Evolutionary conservation across 2,113 vertebrate genomes (phyloP).

Genomic region (Donacobius atricapilla): DNA sequence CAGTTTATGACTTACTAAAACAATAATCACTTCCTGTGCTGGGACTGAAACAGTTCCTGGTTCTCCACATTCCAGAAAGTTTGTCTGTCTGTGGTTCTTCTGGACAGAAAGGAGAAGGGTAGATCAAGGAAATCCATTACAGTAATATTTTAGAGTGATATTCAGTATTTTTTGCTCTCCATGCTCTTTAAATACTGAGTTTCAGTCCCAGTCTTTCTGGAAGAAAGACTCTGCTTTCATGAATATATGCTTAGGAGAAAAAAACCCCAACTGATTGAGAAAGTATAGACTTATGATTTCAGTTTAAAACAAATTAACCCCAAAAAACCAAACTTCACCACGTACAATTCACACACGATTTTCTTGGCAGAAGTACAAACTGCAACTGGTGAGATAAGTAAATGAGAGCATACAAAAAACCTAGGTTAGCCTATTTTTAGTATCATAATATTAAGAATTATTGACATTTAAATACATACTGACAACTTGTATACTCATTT

Average conservation of each 20-base stretch:
- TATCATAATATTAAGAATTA: not conserved
- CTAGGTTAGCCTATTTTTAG: not conserved
- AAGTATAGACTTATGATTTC: not conserved
- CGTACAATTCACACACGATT: not conserved
- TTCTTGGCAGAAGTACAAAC: not conserved
- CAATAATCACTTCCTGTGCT: conserved; percentile 16
- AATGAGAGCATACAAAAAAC: not conserved
- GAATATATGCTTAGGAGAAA: not conserved
- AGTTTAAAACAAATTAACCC: not conserved
- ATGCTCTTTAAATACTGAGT: not conserved
- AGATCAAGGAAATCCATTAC: not conserved
- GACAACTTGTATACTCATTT: not conserved
- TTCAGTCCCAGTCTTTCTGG: not conserved
- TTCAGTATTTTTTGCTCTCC: not conserved
- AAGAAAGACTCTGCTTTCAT: not conserved
- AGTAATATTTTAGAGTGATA: not conserved
- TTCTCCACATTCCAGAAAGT: not conserved
- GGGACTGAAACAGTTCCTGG: conserved; percentile 3
- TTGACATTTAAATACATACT: not conserved
- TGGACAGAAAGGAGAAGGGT: not conserved
- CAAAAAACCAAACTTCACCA: not conserved
- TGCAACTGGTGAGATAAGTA: not conserved
- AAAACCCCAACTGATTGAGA: not conserved
- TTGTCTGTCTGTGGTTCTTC: not conserved
- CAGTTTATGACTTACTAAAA: conserved; percentile 15